Percentiles rank a stretch among this genome's conserved stretches.
Evolutionary conservation across 2,888 invertebrate genomes (phyloP).

Genomic region (Dione juno): DNA sequence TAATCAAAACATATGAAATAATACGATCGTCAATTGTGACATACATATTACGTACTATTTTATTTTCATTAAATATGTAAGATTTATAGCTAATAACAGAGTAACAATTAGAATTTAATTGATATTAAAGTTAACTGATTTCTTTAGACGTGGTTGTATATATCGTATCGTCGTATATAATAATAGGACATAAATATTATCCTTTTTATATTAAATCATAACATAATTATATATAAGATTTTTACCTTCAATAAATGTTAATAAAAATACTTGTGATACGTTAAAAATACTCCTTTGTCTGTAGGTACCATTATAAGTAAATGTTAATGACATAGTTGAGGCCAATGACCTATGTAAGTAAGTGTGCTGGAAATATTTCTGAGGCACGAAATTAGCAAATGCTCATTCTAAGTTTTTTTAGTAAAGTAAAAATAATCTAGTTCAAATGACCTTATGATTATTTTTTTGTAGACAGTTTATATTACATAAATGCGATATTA

Average conservation of each 20-base stretch:
- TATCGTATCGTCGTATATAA: too few relatives aligned
- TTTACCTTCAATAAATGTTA: background rate
- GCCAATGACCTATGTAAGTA: constrained; percentile 35
- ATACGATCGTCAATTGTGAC: background rate
- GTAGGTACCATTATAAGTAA: constrained; percentile 12
- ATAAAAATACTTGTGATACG: background rate
- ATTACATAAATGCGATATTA: too few relatives aligned
- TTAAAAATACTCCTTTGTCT: constrained; percentile 13
- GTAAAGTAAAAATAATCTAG: background rate
- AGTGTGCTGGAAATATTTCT: constrained; percentile 27
- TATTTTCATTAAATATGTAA: background rate
- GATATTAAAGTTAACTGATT: too few relatives aligned
- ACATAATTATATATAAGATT: background rate
- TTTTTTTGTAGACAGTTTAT: background rate
- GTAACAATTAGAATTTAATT: too few relatives aligned
- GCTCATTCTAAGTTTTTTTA: constrained; percentile 3
- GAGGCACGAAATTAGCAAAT: constrained; percentile 19
- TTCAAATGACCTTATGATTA: background rate
- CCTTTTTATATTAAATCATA: too few relatives aligned
- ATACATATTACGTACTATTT: background rate
- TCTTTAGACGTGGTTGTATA: too few relatives aligned
- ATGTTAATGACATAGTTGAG: constrained; percentile 33
- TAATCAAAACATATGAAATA: background rate
- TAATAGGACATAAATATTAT: too few relatives aligned
- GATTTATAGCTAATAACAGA: too few relatives aligned